These are phyloP conservation scores for Metopolophium dirhodum DNA, from an alignment of 1,140 invertebrate species.

Conservation along the genomic window DNA sequence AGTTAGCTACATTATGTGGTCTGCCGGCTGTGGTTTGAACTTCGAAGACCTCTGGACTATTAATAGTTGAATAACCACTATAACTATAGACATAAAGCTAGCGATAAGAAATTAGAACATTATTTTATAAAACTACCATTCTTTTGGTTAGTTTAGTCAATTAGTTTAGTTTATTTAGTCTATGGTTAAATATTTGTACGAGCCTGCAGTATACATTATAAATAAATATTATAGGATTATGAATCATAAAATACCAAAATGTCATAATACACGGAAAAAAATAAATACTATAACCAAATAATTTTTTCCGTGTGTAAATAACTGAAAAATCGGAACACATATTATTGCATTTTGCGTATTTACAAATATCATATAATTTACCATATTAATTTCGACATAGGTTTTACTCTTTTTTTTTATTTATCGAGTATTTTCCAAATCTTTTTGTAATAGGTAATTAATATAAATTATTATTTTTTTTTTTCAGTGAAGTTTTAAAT, in stretches of 20 bases:
- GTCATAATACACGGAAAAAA: too few relatives aligned
- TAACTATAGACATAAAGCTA: background rate
- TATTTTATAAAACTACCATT: background rate
- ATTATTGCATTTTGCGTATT: too few relatives aligned
- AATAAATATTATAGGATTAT: too few relatives aligned
- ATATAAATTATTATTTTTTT: background rate
- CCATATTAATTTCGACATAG: background rate
- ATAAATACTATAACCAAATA: too few relatives aligned
- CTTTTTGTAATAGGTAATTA: background rate
- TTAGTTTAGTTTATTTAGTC: too few relatives aligned
- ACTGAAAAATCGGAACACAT: too few relatives aligned
- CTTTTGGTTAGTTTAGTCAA: background rate
- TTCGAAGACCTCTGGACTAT: background rate
- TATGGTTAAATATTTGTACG: too few relatives aligned
- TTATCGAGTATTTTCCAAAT: background rate
- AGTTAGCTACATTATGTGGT: background rate
- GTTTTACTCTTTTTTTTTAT: background rate
- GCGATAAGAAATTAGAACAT: background rate
- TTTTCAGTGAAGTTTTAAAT: conserved; percentile 47
- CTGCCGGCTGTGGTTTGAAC: background rate
- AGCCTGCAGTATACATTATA: too few relatives aligned
- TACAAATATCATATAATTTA: background rate
- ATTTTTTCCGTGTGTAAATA: too few relatives aligned
- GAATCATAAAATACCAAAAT: too few relatives aligned
- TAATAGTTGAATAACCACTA: background rate